phyloP scores from a whole-genome alignment of 2,113 vertebrate species.

The Girardinichthys multiradiatus region DNA sequence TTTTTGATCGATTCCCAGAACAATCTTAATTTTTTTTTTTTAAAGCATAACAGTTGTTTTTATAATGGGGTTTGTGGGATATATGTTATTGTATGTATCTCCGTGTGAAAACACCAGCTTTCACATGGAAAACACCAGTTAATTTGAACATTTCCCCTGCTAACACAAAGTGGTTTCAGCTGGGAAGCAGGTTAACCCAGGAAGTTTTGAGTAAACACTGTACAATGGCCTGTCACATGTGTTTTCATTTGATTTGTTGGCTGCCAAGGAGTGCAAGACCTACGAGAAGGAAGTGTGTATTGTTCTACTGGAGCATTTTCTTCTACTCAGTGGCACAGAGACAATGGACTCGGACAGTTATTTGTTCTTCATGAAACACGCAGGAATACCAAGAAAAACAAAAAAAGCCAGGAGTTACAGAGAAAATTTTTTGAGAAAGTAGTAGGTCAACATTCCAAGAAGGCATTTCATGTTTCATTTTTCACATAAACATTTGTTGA shows the following conservation, averaged over 20 bases:
- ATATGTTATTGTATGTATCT: background rate
- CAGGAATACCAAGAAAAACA: conserved; percentile 10
- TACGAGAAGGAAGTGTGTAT: conserved; percentile 62
- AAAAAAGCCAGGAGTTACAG: background rate
- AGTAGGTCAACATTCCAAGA: background rate
- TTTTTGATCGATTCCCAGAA: too few relatives aligned
- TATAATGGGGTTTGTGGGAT: background rate
- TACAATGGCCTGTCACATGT: conserved; percentile 61
- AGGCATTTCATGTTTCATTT: background rate
- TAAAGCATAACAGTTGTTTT: too few relatives aligned
- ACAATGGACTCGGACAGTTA: conserved; percentile 58
- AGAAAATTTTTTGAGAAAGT: background rate
- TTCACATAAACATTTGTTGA: background rate
- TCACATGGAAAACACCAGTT: background rate
- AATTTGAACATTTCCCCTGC: conserved; percentile 34
- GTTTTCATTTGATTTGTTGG: conserved; percentile 24
- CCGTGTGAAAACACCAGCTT: background rate
- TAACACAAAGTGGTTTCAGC: conserved; percentile 39
- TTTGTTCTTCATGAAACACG: conserved; percentile 9
- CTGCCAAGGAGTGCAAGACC: conserved; percentile 3
- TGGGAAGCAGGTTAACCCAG: conserved; percentile 58
- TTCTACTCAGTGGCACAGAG: conserved; percentile 24
- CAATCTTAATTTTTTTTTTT: too few relatives aligned
- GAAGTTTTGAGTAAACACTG: conserved; percentile 33
- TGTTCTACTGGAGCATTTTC: conserved; percentile 61